A percentile compares a stretch with the other conserved stretches of the same genome.
Conservation (phyloP, 2,113 vertebrate genomes). For the Panurus biarmicus region DNA sequence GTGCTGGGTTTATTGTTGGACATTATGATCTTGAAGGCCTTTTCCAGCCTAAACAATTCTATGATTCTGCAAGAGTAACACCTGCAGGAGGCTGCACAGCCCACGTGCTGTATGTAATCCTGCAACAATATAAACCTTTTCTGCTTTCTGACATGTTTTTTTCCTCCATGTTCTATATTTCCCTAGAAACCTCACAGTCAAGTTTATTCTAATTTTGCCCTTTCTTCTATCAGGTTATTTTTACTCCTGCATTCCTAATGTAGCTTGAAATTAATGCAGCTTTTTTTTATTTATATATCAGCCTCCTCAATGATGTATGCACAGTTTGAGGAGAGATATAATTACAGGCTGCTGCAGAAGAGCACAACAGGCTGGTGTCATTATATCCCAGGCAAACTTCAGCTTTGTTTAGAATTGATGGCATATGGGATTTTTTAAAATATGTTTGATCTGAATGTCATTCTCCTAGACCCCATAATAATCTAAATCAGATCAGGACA, state of each 20-base stretch:
- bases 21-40: neutral
- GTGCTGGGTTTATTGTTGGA: neutral
- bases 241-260: constrained; percentile 30
- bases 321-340: constrained; percentile 34
- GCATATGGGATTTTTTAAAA: neutral
- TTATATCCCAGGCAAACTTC: constrained; percentile 8
- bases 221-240: constrained; percentile 22
- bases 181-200: neutral
- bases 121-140: neutral
- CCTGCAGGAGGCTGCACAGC: neutral
- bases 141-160: neutral
- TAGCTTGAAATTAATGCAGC: constrained; percentile 52
- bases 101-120: neutral
- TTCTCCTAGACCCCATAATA: neutral
- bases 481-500: constrained; percentile 9
- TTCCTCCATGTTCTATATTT: neutral
- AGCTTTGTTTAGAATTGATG: neutral
- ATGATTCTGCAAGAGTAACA: neutral
- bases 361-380: constrained; percentile 36
- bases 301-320: constrained; percentile 1
- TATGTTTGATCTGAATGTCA: neutral
- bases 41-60: neutral
- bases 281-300: constrained; percentile 32
- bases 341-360: constrained; percentile 9
- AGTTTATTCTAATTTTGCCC: neutral